Evolutionary conservation across 2,113 vertebrate species (phyloP).

Genomic region (Crotophaga sulcirostris): DNA sequence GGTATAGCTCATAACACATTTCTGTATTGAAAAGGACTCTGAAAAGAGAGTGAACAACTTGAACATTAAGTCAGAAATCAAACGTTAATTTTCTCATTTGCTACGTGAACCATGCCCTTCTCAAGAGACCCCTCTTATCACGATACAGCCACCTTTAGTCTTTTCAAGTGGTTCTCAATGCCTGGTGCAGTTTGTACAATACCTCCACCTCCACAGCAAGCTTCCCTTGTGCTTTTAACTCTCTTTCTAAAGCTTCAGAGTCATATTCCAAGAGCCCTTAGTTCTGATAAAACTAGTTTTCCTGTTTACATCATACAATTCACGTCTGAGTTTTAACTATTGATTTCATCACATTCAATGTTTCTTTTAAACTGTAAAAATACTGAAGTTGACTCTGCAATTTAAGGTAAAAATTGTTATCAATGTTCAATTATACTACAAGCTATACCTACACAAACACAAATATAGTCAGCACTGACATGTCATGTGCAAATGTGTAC

Average conservation of each 20-base stretch:
- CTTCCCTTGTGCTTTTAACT: background rate
- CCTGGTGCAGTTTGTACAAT: background rate
- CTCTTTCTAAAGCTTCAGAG: background rate
- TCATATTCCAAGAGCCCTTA: background rate
- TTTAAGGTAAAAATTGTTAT: background rate
- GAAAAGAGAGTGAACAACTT: background rate
- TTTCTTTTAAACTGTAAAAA: background rate
- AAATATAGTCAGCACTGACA: background rate
- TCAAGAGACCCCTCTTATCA: background rate
- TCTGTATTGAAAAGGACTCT: background rate
- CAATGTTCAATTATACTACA: background rate
- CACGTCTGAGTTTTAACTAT: background rate
- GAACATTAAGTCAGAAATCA: background rate
- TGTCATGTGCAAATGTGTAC: background rate
- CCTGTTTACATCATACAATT: background rate
- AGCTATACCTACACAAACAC: background rate
- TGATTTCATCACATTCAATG: background rate
- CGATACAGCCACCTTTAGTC: background rate
- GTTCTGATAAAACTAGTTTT: background rate
- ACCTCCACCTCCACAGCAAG: background rate
- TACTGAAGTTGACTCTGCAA: background rate
- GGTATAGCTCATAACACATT: background rate
- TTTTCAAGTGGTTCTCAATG: background rate
- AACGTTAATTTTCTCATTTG: background rate
- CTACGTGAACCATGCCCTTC: background rate